Conservation (phyloP, 2,888 invertebrate species). For the Epinotia nisella region DNA sequence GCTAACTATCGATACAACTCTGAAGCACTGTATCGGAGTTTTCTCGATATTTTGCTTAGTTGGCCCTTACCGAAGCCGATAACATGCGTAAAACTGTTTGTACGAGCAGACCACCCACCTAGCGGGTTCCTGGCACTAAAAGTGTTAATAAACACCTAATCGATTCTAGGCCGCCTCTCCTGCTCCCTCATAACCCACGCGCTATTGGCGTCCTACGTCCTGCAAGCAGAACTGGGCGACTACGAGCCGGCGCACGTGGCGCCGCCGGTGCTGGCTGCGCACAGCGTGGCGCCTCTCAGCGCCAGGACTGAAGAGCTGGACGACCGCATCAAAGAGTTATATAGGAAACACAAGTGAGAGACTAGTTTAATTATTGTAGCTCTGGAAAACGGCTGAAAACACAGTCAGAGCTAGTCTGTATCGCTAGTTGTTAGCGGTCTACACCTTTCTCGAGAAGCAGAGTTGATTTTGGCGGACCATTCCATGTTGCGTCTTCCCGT, state of each 20-base stretch:
- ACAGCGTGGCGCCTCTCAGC: constrained; percentile 91
- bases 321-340: constrained; percentile 96
- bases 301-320: constrained; percentile 94
- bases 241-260: constrained; percentile 89
- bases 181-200: constrained; percentile 98
- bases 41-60: too few species aligned
- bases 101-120: too few species aligned
- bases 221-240: constrained; percentile 98
- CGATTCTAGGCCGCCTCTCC: constrained; percentile 89
- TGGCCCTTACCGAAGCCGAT: too few species aligned
- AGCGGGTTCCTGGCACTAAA: too few species aligned
- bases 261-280: constrained; percentile 90
- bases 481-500: not conserved
- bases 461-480: not conserved
- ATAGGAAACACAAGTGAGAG: constrained; percentile 93
- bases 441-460: not conserved
- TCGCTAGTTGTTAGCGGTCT: too few species aligned
- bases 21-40: too few species aligned
- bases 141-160: constrained; percentile 52
- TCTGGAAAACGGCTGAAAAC: too few species aligned
- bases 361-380: not conserved
- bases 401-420: too few species aligned
- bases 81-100: too few species aligned
- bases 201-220: constrained; percentile 92
- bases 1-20: too few species aligned